Conservation (phyloP, 2,113 vertebrate species). For the Petroica traversi region DNA sequence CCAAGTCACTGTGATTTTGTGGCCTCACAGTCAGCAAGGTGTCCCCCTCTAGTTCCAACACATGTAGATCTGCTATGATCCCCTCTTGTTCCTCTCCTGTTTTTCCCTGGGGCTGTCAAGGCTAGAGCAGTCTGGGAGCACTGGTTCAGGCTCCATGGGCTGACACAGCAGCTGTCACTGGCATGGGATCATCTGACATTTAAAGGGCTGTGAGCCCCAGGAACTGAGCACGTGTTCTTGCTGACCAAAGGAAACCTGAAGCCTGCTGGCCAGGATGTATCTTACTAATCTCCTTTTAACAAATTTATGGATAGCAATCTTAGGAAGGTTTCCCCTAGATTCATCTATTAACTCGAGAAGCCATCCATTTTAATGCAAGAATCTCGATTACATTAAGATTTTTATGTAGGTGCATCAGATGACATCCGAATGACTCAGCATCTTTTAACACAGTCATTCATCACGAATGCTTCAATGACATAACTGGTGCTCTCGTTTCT, state of each 20-base stretch:
- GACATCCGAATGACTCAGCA: not conserved
- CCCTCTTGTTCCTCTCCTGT: not conserved
- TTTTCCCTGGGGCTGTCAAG: accelerated
- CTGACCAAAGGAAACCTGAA: not conserved
- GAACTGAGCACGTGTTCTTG: not conserved
- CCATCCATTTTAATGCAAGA: not conserved
- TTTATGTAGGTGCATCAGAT: not conserved
- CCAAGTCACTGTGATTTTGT: not conserved
- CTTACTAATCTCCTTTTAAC: not conserved
- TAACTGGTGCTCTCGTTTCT: not conserved
- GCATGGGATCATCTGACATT: not conserved
- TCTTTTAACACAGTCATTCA: not conserved
- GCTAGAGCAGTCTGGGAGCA: not conserved
- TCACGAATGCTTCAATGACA: not conserved
- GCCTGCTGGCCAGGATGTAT: not conserved
- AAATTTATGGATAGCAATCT: not conserved
- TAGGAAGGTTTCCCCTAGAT: not conserved
- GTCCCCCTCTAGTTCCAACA: not conserved
- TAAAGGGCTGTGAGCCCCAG: not conserved
- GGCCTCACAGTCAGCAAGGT: not conserved
- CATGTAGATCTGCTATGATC: accelerated
- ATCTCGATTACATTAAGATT: not conserved
- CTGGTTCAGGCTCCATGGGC: not conserved
- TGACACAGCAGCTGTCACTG: not conserved
- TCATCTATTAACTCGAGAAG: not conserved